A percentile compares a stretch with the other conserved stretches of the same genome.
phyloP scores from a whole-genome alignment of 2,113 vertebrate species.

The Agapornis roseicollis region DNA sequence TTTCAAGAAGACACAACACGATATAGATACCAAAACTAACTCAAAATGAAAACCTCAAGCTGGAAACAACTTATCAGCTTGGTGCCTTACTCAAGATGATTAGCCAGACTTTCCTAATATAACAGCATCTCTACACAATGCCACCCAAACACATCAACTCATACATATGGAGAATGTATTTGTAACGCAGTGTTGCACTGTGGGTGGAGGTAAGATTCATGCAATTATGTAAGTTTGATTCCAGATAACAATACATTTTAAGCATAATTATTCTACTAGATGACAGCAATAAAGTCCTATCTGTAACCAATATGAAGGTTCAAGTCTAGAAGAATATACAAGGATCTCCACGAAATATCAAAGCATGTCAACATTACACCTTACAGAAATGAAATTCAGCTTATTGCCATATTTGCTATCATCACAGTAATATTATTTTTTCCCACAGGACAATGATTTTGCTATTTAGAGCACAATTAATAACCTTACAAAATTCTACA shows the following conservation, averaged over 20 bases:
- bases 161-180: accelerated
- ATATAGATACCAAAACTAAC: not conserved
- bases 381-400: not conserved
- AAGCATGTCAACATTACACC: not conserved
- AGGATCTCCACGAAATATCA: not conserved
- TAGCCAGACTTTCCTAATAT: not conserved
- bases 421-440: not conserved
- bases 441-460: not conserved
- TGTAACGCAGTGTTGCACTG: not conserved
- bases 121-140: not conserved
- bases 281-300: not conserved
- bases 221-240: not conserved
- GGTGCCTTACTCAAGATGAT: not conserved
- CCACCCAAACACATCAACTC: not conserved
- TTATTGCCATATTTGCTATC: not conserved
- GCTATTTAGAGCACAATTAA: not conserved
- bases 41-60: not conserved
- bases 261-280: not conserved
- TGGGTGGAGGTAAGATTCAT: not conserved
- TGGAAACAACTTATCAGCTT: not conserved
- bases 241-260: not conserved
- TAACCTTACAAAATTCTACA: not conserved
- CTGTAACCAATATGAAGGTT: not conserved
- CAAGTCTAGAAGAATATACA: not conserved
- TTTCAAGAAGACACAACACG: not conserved